Base-by-base conservation (phyloP, 1,140 invertebrate genomes). In the Diorhabda elongata region DNA sequence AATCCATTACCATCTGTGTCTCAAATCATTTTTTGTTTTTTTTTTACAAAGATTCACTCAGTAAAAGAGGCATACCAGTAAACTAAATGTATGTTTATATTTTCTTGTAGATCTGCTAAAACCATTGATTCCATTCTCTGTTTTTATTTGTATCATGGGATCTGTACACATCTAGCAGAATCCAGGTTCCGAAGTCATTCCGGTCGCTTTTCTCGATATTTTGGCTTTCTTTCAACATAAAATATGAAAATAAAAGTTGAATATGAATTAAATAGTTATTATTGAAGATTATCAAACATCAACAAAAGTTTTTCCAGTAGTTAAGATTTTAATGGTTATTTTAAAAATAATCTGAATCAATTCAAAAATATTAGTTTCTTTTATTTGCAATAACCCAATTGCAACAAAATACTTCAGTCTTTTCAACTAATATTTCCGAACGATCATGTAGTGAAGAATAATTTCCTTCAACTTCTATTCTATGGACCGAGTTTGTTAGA, bases 401-500 rank as follows among this genome's bases (percentile, higher is more conserved):
- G 26, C 26, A 52, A 52, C 45, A 52, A 52, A 6, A 9, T 9
- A 5, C 5, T 52, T n/a, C n/a, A 52, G n/a, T 8, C 47, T 6
- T 3, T 6, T 8, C 47, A 52, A 52, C 47, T n/a, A n/a, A 52
- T 52, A 52, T 52, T 52, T 52, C n/a, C 47, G 47, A 52, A 52
- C 47, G n/a, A 52, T 8, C 2, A 8, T 8, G 6, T 52, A n/a
- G 2, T 52, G 47, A 52, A 8, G n/a, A 52, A 52, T 8, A 52
- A 52, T 52, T 26, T 26, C 26, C 26, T 26, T 26, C 26, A 26
- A 26, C 26, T 52, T 8, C 47, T 52, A 52, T 52, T 6, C 47
- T 52, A 52, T 52, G 47, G 47, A 52, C 47, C n/a, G 47, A 52
- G n/a, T 52, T 52, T 52, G 47, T 52, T 52, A 52, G 47, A 52